A percentile compares a stretch with the other conserved stretches of the same genome.
Conservation (phyloP, 2,113 vertebrate genomes). For the Peucedramus taeniatus region DNA sequence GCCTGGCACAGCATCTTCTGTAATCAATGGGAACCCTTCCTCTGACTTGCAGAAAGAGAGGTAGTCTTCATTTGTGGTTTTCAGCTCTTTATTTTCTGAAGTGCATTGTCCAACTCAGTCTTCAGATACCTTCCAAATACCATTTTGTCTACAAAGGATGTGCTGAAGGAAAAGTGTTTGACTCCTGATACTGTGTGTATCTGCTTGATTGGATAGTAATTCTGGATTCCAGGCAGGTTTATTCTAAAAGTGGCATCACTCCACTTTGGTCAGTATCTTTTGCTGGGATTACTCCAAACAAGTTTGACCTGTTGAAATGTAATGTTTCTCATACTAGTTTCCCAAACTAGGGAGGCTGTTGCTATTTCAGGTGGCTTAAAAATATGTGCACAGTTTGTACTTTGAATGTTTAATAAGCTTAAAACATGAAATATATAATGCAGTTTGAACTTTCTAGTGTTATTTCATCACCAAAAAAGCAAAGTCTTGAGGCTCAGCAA, state of each 20-base stretch:
- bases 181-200: not conserved
- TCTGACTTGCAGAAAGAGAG: not conserved
- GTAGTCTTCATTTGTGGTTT: not conserved
- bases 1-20: not conserved
- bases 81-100: not conserved
- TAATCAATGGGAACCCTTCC: not conserved
- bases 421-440: conserved; percentile 63
- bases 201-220: not conserved
- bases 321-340: conserved; percentile 26
- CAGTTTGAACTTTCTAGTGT: conserved; percentile 66
- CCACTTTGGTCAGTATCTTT: not conserved
- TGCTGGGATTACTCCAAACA: not conserved
- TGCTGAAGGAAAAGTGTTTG: not conserved
- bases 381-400: conserved; percentile 57
- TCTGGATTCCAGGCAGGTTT: not conserved
- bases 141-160: not conserved
- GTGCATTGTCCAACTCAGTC: not conserved
- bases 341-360: conserved; percentile 10
- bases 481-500: conserved; percentile 59
- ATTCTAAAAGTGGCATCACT: not conserved
- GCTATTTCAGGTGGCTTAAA: conserved; percentile 72
- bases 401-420: conserved; percentile 70
- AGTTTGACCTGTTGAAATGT: conserved; percentile 16
- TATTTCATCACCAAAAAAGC: conserved; percentile 65
- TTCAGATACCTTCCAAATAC: not conserved